Evolutionary conservation across 2,797 vertebrate species (phyloP), one percentile per base, ranked within the genome.

Genomic region (Notoglanidium macrostoma): DNA sequence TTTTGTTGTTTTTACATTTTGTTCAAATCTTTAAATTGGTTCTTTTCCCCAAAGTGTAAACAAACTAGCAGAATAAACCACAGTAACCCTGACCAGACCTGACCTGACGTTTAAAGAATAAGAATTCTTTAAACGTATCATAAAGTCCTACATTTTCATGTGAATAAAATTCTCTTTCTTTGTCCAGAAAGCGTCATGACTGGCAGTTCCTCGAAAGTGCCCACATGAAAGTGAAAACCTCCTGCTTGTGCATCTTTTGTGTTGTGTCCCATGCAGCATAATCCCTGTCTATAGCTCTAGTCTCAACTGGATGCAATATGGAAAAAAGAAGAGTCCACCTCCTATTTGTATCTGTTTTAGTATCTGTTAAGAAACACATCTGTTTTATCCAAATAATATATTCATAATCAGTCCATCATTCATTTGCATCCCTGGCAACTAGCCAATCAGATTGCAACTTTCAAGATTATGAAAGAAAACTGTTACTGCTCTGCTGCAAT

Each of bases 401-500:
- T 54, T 32, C 26, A 54, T 55, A 9, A 10, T 55, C n/a, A 32
- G 8, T 51, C 35, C 35, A 35, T 67, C 7, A 17, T 81, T 46
- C 8, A 9, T 2, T 70, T 70, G 70, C 51, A 68, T 84, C 49
- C 9, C 6, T 40, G 29, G 17, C 65, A 72, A 49, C 49, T 35
- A 72, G 65, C 63, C 82, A 70, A 35, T 84, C 65, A 70, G 32
- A 72, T 54, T 26, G 51, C 12, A 23, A 55, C 1, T n/a, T 23
- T 68, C 21, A 73, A 26, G 32, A 84, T 73, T 57, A 59, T n/a
- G 6, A 72, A 57, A 72, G 51, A 59, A 26, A 84, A 59, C 17
- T 83, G n/a, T 68, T 83, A 51, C 32, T 44, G 83, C 29, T 70
- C 65, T 70, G 9, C 46, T 83, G 65, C 9, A 55, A 70, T 55